A percentile compares a stretch with the other conserved stretches of the same genome.
Conservation (phyloP, 2,888 invertebrate species). For the Eubasilissa splendida region DNA sequence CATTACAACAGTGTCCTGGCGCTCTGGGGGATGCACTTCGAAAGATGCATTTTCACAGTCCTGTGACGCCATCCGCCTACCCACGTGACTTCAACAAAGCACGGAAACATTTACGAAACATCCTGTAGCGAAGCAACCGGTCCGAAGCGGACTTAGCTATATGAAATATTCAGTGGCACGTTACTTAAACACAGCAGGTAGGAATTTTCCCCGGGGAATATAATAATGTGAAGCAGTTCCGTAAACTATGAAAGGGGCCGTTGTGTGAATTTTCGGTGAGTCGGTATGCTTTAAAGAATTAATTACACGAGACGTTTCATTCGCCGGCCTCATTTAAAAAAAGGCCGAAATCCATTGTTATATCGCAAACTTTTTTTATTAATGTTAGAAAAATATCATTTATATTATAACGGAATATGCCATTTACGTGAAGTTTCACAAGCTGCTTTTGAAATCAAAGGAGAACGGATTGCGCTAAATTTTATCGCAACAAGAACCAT, state of each 20-base stretch:
- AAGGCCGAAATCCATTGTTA: no score
- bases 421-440: no score
- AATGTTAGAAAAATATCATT: no score
- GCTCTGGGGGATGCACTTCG: neutral
- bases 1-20: neutral
- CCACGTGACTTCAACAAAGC: neutral
- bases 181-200: slow-evolving; percentile 4
- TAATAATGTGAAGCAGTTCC: slow-evolving; percentile 17
- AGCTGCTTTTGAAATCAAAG: no score
- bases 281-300: slow-evolving; percentile 10
- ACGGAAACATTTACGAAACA: slow-evolving; percentile 1
- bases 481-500: no score
- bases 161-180: slow-evolving; percentile 14
- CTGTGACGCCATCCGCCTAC: neutral
- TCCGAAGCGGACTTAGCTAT: neutral
- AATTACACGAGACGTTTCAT: neutral
- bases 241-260: slow-evolving; percentile 18
- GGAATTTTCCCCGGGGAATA: slow-evolving; percentile 12
- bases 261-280: slow-evolving; percentile 3
- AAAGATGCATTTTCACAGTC: neutral
- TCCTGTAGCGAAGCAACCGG: neutral
- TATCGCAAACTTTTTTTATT: no score
- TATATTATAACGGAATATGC: no score
- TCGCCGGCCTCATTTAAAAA: no score
- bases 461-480: no score